Conservation (phyloP, 2,797 vertebrate species). For the Luscinia luscinia region DNA sequence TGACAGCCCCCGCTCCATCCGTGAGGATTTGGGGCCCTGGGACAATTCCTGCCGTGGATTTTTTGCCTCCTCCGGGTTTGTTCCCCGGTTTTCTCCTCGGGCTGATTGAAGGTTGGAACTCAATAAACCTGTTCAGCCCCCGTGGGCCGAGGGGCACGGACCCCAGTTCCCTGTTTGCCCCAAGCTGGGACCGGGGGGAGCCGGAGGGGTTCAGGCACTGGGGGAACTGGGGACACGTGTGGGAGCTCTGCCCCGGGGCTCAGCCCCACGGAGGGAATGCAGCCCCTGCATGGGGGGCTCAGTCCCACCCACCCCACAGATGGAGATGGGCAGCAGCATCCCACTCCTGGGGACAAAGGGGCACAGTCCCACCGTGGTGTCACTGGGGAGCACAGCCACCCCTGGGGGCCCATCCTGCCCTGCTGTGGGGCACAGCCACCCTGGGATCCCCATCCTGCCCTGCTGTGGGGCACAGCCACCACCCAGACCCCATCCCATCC, state of each 20-base stretch:
- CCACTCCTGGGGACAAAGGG: not conserved
- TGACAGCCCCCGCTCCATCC: not conserved
- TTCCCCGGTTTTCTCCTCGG: not conserved
- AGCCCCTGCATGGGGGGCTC: not conserved
- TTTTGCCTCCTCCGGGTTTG: not conserved
- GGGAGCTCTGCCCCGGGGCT: not conserved
- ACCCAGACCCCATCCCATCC: too few species aligned
- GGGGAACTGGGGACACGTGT: not conserved
- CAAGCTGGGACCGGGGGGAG: not conserved
- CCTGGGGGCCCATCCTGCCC: not conserved
- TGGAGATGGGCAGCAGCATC: not conserved
- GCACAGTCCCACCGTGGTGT: too few species aligned
- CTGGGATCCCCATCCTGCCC: not conserved
- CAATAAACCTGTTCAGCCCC: constrained; percentile 13
- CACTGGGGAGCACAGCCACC: not conserved
- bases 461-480: not conserved
- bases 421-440: not conserved
- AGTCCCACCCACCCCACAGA: not conserved
- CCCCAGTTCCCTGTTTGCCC: not conserved
- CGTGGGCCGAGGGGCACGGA: not conserved
- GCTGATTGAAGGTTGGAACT: not conserved
- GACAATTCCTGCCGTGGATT: rapidly evolving
- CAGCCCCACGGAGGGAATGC: not conserved
- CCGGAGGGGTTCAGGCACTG: not conserved
- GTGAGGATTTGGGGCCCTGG: not conserved